Percentiles rank a stretch among this genome's conserved stretches.
phyloP scores from a whole-genome alignment of 1,140 invertebrate genomes.

The Liolophura sinensis region DNA sequence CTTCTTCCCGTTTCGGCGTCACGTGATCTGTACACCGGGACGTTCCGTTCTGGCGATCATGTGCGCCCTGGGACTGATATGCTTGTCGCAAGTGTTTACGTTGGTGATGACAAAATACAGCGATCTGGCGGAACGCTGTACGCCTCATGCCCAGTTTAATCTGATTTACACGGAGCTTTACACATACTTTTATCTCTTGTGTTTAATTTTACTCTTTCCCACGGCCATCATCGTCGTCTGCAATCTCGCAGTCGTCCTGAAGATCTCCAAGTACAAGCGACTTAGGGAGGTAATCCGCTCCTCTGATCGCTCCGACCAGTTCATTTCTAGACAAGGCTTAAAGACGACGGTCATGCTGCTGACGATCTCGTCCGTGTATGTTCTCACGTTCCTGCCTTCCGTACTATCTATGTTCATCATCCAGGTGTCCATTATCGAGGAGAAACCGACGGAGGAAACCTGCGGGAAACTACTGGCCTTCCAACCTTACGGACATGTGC shows the following conservation, averaged over 20 bases:
- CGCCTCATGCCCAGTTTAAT: no score
- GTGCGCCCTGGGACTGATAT: no score
- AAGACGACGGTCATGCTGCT: slow-evolving; percentile 51
- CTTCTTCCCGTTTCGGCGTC: slow-evolving; percentile 37
- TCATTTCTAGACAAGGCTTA: slow-evolving; percentile 18
- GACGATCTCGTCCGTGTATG: slow-evolving; percentile 43
- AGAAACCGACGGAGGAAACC: no score
- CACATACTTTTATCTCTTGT: slow-evolving; percentile 45
- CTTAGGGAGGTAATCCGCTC: no score
- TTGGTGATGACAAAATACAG: no score
- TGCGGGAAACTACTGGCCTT: slow-evolving; percentile 2
- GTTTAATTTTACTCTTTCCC: slow-evolving; percentile 35
- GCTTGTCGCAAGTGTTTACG: no score
- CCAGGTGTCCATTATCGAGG: slow-evolving; percentile 10
- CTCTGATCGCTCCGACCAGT: no score
- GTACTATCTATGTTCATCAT: slow-evolving; percentile 34
- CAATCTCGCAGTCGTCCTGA: slow-evolving; percentile 41
- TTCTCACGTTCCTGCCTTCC: slow-evolving; percentile 41
- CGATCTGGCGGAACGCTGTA: no score
- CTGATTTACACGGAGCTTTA: slow-evolving; percentile 35
- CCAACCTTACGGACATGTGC: slow-evolving; percentile 28
- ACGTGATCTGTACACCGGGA: slow-evolving; percentile 26
- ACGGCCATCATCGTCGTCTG: slow-evolving; percentile 34
- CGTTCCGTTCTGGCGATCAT: slow-evolving; percentile 33
- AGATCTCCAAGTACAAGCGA: slow-evolving; percentile 25